Conservation (phyloP, 2,888 invertebrate genomes). For the Pimpla rufipes region DNA sequence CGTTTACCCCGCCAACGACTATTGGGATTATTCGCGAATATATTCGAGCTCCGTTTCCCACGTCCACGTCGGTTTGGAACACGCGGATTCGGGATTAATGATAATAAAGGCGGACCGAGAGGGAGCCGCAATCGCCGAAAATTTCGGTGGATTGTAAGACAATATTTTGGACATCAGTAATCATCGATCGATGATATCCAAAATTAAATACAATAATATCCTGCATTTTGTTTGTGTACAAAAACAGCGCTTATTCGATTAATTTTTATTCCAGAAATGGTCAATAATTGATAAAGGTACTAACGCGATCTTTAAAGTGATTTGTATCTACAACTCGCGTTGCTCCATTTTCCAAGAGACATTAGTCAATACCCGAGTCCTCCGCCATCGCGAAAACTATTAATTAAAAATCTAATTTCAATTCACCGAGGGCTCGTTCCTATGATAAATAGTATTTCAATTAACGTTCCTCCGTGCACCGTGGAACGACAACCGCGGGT, state of each 20-base stretch:
- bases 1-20: constrained; percentile 26
- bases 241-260: too few species aligned
- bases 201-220: too few species aligned
- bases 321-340: neutral
- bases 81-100: too few species aligned
- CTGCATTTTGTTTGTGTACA: too few species aligned
- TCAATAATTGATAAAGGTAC: too few species aligned
- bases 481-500: neutral
- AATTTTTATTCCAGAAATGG: too few species aligned
- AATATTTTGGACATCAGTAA: too few species aligned
- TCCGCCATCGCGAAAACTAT: neutral
- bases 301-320: neutral
- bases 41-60: neutral
- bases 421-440: neutral
- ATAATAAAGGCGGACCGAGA: too few species aligned
- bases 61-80: too few species aligned
- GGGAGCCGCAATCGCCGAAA: too few species aligned
- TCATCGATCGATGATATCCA: too few species aligned
- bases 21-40: constrained; percentile 12
- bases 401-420: neutral
- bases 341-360: neutral
- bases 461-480: neutral
- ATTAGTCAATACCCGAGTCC: neutral
- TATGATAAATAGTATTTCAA: constrained; percentile 15
- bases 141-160: too few species aligned